Percentiles rank a stretch among this genome's conserved stretches.
These are phyloP conservation scores for Eledona agricola DNA, from an alignment of 2,888 invertebrate genomes.

Conservation along the genomic window DNA sequence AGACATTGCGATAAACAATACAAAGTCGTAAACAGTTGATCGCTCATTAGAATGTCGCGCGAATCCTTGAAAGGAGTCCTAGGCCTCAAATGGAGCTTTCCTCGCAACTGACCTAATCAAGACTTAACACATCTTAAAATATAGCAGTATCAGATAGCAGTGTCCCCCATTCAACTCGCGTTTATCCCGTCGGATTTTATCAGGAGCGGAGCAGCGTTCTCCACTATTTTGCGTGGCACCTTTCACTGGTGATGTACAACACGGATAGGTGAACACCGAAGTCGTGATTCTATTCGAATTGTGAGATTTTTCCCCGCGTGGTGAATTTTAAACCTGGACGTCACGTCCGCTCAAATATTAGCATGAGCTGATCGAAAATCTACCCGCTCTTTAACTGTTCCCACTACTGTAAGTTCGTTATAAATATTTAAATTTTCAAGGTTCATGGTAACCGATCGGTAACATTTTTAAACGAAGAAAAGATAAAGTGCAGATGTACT, in stretches of 20 bases:
- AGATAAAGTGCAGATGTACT: too few species aligned
- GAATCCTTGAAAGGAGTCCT: too few species aligned
- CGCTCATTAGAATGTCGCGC: too few species aligned
- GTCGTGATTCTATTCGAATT: slow-evolving; percentile 50
- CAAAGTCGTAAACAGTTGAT: too few species aligned
- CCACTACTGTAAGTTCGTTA: slow-evolving; percentile 28
- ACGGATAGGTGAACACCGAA: slow-evolving; percentile 53
- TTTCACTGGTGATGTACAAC: slow-evolving; percentile 57
- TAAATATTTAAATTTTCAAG: too few species aligned
- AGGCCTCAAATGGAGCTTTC: too few species aligned
- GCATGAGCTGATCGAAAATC: slow-evolving; percentile 1
- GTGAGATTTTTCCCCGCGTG: slow-evolving; percentile 34
- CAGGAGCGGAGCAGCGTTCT: slow-evolving; percentile 46
- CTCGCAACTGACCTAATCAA: too few species aligned
- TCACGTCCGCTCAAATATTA: slow-evolving; percentile 5
- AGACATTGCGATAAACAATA: slow-evolving; percentile 11
- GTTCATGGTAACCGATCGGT: too few species aligned
- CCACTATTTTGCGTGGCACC: slow-evolving; percentile 58
- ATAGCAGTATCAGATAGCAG: slow-evolving; percentile 53
- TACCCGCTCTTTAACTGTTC: slow-evolving; percentile 19
- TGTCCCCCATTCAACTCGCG: slow-evolving; percentile 50
- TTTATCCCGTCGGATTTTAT: slow-evolving; percentile 53
- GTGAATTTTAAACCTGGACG: slow-evolving; percentile 20
- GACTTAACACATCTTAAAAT: slow-evolving; percentile 48
- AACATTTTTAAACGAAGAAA: too few species aligned